Conservation (phyloP, 1,140 invertebrate species). For the Meloidogyne floridensis region DNA sequence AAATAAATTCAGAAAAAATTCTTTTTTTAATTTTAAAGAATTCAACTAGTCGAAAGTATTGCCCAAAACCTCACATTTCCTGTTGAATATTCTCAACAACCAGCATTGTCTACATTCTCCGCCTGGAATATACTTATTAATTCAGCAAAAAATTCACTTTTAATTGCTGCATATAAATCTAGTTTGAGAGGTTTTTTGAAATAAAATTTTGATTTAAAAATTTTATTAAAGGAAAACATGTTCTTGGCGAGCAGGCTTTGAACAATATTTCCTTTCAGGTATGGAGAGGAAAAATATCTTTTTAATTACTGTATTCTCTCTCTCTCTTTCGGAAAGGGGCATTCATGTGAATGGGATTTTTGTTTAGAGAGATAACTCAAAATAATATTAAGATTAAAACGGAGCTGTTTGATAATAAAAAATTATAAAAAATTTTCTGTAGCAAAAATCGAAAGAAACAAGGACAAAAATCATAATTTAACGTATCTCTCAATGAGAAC, state of each 20-base stretch:
- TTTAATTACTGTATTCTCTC: background rate
- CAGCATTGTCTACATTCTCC: constrained; percentile 49
- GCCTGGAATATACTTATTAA: constrained; percentile 57
- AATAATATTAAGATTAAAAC: background rate
- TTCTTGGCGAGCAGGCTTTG: constrained; percentile 46
- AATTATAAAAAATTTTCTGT: no score
- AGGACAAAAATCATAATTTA: no score
- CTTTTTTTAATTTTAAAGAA: constrained; percentile 38
- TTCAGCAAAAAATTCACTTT: constrained; percentile 48
- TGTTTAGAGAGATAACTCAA: background rate
- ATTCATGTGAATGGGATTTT: constrained; percentile 6
- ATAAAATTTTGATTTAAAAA: background rate
- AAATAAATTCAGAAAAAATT: no score
- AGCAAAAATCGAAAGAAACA: no score
- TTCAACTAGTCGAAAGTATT: constrained; percentile 60
- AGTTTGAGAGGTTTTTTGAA: constrained; percentile 44
- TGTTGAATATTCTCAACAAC: background rate
- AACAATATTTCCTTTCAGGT: constrained; percentile 50
- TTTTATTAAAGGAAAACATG: constrained; percentile 56
- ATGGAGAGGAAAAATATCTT: background rate
- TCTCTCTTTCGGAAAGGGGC: background rate
- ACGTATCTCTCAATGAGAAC: no score
- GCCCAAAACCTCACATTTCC: constrained; percentile 59
- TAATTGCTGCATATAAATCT: constrained; percentile 63
- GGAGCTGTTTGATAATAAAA: no score